Base-by-base conservation (phyloP, 2,797 vertebrate species). In the Ptychadena robeensis region DNA sequence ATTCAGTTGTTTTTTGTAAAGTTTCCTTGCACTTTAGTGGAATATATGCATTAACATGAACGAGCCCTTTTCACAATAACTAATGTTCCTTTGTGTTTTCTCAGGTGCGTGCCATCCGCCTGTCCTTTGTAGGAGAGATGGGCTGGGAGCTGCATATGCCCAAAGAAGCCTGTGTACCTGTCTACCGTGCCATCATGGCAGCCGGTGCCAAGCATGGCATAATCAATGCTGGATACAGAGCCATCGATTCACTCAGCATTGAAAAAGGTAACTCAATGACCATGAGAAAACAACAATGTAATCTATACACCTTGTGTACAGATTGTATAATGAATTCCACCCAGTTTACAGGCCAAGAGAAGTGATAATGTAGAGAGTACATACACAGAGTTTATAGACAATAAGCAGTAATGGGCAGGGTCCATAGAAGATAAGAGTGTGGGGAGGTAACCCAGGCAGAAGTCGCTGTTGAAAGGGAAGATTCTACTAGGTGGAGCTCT, bases 71-170 rank as follows among this genome's bases (percentile, higher is more conserved):
- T n/a, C n/a, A n/a, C n/a, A n/a, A n/a, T n/a, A 35, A 15, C 66
- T 30, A 28, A 70, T 44, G 18, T 12, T 63, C 32, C 5, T 30
- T 57, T 44, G 37, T 35, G 0, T 79, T 53, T 14, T 0, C 0
- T 40, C 91, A 99, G 98, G 97, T 98, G 53, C 95, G 97, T 75
- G 98, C 97, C 44, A 94, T 98, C 91, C 92, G 97, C 53, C 86
- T 99, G 86, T 97, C 98, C 0, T 99, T 99, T 0, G 97, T 99
- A 0, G 98, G 97, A 0, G 98, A 99, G 92, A 91, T 99, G 86
- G 98, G 97, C 85, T 99, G 98, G 97, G 98, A 99, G 93, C 93
- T 99, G 86, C 98, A 99, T 40, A 88, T 97, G 78, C 96, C 97
- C 63, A 89, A 79, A 89, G 88, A 85, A 0, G 93, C 96, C 77